Evolutionary conservation across 2,797 vertebrate species (phyloP).

Genomic region (Spheniscus humboldti): DNA sequence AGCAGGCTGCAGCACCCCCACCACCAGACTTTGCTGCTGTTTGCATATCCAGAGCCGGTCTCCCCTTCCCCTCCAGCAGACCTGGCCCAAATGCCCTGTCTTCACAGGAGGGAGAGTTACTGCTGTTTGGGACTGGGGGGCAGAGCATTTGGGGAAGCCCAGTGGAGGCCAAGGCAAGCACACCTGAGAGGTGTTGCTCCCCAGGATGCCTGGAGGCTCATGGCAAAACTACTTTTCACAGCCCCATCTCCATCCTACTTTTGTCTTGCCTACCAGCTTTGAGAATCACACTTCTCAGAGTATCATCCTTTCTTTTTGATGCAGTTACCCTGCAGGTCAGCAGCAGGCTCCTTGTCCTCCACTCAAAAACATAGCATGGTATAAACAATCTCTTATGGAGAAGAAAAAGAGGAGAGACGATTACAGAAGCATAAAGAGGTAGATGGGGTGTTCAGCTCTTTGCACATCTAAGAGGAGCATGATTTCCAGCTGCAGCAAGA

Average conservation of each 20-base stretch:
- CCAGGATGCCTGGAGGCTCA: not conserved
- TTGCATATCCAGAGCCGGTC: not conserved
- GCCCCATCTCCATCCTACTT: not conserved
- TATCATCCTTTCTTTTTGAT: not conserved
- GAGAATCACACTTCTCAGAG: not conserved
- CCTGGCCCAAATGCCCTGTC: not conserved
- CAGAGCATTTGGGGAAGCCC: not conserved
- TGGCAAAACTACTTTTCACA: not conserved
- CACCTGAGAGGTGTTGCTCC: not conserved
- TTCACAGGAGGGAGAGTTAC: not conserved
- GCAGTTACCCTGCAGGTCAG: not conserved
- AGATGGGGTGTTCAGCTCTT: not conserved
- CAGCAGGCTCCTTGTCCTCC: not conserved
- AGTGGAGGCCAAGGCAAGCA: not conserved
- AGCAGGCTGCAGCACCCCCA: not conserved
- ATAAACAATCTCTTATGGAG: not conserved
- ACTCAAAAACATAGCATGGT: not conserved
- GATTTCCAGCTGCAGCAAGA: not conserved
- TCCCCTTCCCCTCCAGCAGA: not conserved
- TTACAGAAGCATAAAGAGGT: not conserved
- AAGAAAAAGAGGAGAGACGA: not conserved
- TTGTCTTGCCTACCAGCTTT: not conserved
- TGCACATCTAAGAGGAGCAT: not conserved
- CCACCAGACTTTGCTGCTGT: too few species aligned
- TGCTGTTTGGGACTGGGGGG: rapidly evolving